Conservation (phyloP, 2,888 invertebrate genomes). For the Drosophila phalerata region DNA sequence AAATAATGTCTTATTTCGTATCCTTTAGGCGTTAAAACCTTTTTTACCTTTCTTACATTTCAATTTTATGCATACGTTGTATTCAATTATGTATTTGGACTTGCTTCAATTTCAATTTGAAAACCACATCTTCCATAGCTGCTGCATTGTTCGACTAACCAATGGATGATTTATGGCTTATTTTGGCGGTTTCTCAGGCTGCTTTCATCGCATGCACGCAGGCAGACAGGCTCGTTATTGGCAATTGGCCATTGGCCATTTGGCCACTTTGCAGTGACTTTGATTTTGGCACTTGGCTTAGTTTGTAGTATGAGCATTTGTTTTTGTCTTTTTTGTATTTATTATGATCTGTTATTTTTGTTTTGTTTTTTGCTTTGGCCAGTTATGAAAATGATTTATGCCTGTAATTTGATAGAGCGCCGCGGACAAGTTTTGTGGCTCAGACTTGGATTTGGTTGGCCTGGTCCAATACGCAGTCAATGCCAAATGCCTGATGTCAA, state of each 20-base stretch:
- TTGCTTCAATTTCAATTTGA: constrained; percentile 28
- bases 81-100: constrained; percentile 26
- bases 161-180: constrained; percentile 53
- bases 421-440: constrained; percentile 63
- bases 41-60: too few species aligned
- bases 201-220: constrained; percentile 63
- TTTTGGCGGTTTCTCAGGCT: constrained; percentile 23
- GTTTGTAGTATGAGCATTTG: constrained; percentile 48
- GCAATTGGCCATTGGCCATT: constrained; percentile 59
- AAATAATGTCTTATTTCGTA: too few species aligned
- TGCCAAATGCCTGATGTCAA: constrained; percentile 78
- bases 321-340: constrained; percentile 48
- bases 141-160: constrained; percentile 45
- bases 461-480: constrained; percentile 60
- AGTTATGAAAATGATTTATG: constrained; percentile 76
- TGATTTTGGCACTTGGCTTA: constrained; percentile 76
- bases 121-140: constrained; percentile 43
- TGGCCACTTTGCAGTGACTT: constrained; percentile 56
- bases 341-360: constrained; percentile 18
- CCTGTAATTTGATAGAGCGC: constrained; percentile 77
- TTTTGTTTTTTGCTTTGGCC: constrained; percentile 43
- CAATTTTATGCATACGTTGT: background rate
- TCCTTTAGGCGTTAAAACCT: too few species aligned
- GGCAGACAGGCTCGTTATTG: constrained; percentile 33
- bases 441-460: constrained; percentile 21